Evolutionary conservation across 2,797 vertebrate genomes (phyloP), one percentile per base, ranked within the genome.

Genomic region (Halcyon smyrnensis): DNA sequence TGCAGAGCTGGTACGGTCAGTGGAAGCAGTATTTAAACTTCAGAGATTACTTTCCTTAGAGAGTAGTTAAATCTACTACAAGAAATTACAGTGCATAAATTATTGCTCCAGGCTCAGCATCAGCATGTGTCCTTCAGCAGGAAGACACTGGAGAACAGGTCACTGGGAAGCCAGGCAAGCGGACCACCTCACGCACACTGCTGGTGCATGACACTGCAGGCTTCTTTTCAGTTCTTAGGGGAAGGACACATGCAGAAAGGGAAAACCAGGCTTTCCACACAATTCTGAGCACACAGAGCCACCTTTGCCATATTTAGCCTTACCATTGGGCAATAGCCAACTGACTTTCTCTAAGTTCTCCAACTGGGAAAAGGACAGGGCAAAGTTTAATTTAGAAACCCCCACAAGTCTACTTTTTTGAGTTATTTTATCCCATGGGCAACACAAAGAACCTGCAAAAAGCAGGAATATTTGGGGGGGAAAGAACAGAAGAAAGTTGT

Each of bases 361-460:
- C 97, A 92, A 94, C 92, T 95, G 87, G 92, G 91, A 91, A 87
- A 79, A 95, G 89, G 75, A 94, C 63, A 96, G 84, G 92, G 97
- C 53, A 91, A 94, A 81, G 67, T 90, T 95, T 90, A 89, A 91
- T 93, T 97, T 88, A 97, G 89, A 96, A 78, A 92, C 57, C 37
- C 83, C 84, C 87, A 87, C 43, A 88, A 79, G 39, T 45, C 90
- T 93, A 36, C 18, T 32, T 56, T 93, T 85, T 87, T 77, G 80
- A 87, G 74, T 62, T 65, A 80, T 25, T 95, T 83, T 59, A 92
- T 64, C 70, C 56, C 73, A 87, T 23, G 56, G 87, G 76, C 77
- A 91, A 94, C 84, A 71, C 77, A 84, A 85, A 91, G 79, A 84
- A 93, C 79, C 85, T 93, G 79, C 84, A 95, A 87, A 77, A 89